phyloP scores from a whole-genome alignment of 2,888 invertebrate genomes.

The Cyclophora punctaria region DNA sequence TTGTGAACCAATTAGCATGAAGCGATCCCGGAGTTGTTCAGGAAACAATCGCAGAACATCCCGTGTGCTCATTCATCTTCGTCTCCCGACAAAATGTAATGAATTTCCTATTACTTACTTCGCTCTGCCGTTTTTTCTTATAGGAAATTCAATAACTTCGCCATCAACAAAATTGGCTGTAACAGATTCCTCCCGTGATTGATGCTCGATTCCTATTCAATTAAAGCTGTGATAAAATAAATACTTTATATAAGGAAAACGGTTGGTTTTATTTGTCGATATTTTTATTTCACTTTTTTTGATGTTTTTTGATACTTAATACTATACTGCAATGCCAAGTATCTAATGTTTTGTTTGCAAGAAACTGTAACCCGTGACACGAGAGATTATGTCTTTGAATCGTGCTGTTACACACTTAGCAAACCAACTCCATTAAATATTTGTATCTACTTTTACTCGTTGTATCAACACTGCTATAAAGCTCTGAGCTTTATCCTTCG shows the following conservation, averaged over 20 bases:
- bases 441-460: not conserved
- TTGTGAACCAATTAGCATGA: constrained; percentile 10
- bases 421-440: no score
- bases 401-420: no score
- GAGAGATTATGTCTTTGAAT: no score
- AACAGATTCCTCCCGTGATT: constrained; percentile 7
- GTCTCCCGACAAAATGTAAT: constrained; percentile 17
- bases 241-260: no score
- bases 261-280: no score
- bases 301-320: no score
- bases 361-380: no score
- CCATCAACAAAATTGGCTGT: constrained; percentile 11
- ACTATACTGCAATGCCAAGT: no score
- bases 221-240: not conserved
- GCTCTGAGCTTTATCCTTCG: not conserved
- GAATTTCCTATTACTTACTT: constrained; percentile 13
- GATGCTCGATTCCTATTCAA: constrained; percentile 3
- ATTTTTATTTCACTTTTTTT: no score
- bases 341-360: no score
- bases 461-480: not conserved
- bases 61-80: constrained; percentile 21
- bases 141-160: constrained; percentile 10
- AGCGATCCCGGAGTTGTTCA: constrained; percentile 7
- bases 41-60: constrained; percentile 12
- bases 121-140: constrained; percentile 6